Base-by-base conservation (phyloP, 2,888 invertebrate genomes). In the Caenorhabditis macrosperma region DNA sequence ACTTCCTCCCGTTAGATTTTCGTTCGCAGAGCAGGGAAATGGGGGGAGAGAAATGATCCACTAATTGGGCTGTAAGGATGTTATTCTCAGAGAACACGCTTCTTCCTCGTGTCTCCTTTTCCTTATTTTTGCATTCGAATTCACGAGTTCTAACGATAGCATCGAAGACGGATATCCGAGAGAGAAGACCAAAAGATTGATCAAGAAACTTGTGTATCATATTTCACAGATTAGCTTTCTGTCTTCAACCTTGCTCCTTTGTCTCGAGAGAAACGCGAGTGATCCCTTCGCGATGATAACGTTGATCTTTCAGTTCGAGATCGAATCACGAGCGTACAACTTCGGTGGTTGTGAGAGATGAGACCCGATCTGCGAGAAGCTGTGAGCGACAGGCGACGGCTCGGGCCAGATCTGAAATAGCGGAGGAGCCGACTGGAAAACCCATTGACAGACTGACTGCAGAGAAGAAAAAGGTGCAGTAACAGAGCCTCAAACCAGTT, bases 271-370 rank as follows among this genome's bases (percentile, higher is more conserved):
- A 33, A 33, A 26, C 55, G 17, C 30, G 20, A 26, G 5, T 30
- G 20, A 33, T 33, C 26, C n/a, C n/a, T n/a, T n/a, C n/a, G n/a
- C n/a, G n/a, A n/a, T n/a, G n/a, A n/a, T n/a, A n/a, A n/a, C n/a
- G n/a, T n/a, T n/a, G n/a, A n/a, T n/a, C n/a, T n/a, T 76, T 46
- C 69, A 80, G 80, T 41, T 80, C 80, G 30, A 38, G 74, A 50
- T 74, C 74, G n/a, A 80, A 80, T 55, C 64, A 80, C 52, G 80
- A 80, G 22, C 69, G 80, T 44, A 72, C 60, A 2, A 76, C 80
- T 9, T 75, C 80, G 12, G 80, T 75, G 15, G 44, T 74, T n/a
- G 61, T 66, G n/a, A 30, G 80, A 6, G 75, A 80, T 30, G 80
- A 76, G 24, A 59, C 66, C 2, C 60, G 68, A 24, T 69, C 77